Evolutionary conservation across 2,888 invertebrate species (phyloP).

Genomic region (Drosophila picticornis): DNA sequence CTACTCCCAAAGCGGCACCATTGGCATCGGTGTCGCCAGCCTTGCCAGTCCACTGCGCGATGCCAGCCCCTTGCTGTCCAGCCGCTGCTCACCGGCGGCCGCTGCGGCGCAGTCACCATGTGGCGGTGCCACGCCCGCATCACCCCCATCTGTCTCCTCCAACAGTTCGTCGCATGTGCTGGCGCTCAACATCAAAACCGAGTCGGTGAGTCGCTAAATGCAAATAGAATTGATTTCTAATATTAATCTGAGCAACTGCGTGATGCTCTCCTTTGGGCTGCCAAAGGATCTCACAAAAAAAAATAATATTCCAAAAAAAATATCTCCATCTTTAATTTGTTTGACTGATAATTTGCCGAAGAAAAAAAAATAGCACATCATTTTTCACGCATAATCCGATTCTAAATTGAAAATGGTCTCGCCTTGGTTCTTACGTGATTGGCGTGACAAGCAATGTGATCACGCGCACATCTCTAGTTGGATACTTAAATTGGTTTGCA

Average conservation of each 20-base stretch:
- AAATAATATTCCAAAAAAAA: not conserved
- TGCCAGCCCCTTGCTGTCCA: conserved; percentile 60
- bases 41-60: conserved; percentile 47
- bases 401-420: not conserved
- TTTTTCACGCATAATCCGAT: not conserved
- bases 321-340: not conserved
- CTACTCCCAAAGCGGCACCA: conserved; percentile 68
- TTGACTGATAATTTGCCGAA: not conserved
- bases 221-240: conserved; percentile 39
- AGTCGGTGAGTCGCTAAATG: conserved; percentile 81
- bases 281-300: not conserved
- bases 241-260: conserved; percentile 66
- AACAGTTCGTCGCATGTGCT: conserved; percentile 69
- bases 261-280: not conserved
- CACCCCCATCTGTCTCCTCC: conserved; percentile 54
- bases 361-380: not conserved
- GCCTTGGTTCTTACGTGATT: conserved; percentile 7
- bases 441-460: conserved; percentile 10
- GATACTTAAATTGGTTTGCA: conserved; percentile 42
- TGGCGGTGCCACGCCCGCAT: conserved; percentile 53
- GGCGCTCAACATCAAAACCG: conserved; percentile 82
- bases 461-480: conserved; percentile 48
- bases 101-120: conserved; percentile 58
- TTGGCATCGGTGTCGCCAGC: conserved; percentile 46
- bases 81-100: conserved; percentile 52